Percentiles rank a stretch among this genome's conserved stretches.
Evolutionary conservation across 2,888 invertebrate species (phyloP).

Genomic region (Drosophila birchii): DNA sequence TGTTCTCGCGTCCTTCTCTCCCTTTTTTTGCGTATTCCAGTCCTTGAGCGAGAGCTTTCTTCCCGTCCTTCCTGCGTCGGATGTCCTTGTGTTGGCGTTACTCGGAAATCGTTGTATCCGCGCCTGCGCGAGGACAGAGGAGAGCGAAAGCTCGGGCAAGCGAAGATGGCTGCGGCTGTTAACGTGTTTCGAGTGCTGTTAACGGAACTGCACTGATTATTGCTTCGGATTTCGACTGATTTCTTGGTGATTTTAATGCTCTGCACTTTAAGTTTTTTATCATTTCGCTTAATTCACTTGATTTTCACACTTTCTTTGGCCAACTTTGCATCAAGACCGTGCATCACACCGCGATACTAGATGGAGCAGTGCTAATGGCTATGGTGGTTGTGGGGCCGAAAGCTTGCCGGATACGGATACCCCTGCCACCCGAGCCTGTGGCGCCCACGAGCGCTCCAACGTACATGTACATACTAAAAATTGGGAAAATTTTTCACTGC

Average conservation of each 20-base stretch:
- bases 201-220: slow-evolving; percentile 34
- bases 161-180: slow-evolving; percentile 71
- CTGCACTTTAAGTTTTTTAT: slow-evolving; percentile 57
- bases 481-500: slow-evolving; percentile 77
- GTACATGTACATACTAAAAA: slow-evolving; percentile 84
- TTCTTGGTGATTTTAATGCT: slow-evolving; percentile 20
- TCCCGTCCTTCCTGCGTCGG: slow-evolving; percentile 14
- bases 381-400: slow-evolving; percentile 50
- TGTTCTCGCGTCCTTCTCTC: slow-evolving; percentile 29
- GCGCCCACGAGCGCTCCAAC: slow-evolving; percentile 71
- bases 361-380: slow-evolving; percentile 9
- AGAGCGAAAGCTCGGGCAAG: slow-evolving; percentile 35
- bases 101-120: slow-evolving; percentile 71
- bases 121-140: slow-evolving; percentile 44
- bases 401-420: slow-evolving; percentile 61
- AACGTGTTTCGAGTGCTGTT: slow-evolving; percentile 26
- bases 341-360: slow-evolving; percentile 48
- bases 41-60: slow-evolving; percentile 66
- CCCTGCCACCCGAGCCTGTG: slow-evolving; percentile 68
- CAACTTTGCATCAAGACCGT: slow-evolving; percentile 37
- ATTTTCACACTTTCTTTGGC: slow-evolving; percentile 57
- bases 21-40: slow-evolving; percentile 68
- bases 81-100: slow-evolving; percentile 68
- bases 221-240: slow-evolving; percentile 17
- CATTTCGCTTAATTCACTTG: slow-evolving; percentile 62